These are phyloP conservation scores for Montipora capitata DNA, from an alignment of 92 coral and sea anemone genomes.

Conservation along the genomic window DNA sequence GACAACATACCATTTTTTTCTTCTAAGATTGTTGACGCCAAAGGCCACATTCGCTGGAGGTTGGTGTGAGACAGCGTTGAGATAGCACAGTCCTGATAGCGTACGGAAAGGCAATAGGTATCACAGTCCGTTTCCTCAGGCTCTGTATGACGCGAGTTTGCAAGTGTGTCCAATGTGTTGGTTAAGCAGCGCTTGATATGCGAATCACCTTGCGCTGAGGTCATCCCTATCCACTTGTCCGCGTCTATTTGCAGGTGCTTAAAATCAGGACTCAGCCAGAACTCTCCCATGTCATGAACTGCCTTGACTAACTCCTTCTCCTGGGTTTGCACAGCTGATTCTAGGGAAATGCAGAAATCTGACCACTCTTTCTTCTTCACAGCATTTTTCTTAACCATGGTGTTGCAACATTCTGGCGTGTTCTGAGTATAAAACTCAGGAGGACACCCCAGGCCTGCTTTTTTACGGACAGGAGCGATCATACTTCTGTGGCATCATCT, in stretches of 20 bases:
- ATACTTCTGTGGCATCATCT: too few relatives aligned
- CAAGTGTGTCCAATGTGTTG: slow-evolving; percentile 29
- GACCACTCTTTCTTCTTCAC: slow-evolving; percentile 46
- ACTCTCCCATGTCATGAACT: slow-evolving; percentile 60
- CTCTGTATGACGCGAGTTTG: background rate
- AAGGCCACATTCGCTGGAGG: slow-evolving; percentile 56
- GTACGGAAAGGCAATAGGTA: slow-evolving; percentile 15
- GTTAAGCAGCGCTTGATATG: slow-evolving; percentile 51
- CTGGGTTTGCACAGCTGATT: slow-evolving; percentile 54
- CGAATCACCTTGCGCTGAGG: slow-evolving; percentile 38
- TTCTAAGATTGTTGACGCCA: slow-evolving; percentile 30
- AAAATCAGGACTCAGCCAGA: slow-evolving; percentile 35
- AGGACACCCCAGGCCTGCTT: slow-evolving; percentile 71
- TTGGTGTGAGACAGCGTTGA: slow-evolving; percentile 42
- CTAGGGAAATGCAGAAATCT: slow-evolving; percentile 3
- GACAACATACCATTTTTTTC: slow-evolving; percentile 31
- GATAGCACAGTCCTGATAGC: slow-evolving; percentile 50
- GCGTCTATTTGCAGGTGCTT: slow-evolving; percentile 52
- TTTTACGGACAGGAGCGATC: slow-evolving; percentile 65
- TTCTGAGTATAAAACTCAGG: slow-evolving; percentile 68
- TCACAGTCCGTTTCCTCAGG: background rate
- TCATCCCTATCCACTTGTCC: slow-evolving; percentile 56
- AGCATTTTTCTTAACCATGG: slow-evolving; percentile 45
- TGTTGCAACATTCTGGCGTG: slow-evolving; percentile 45
- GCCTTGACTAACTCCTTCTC: slow-evolving; percentile 50